phyloP scores from a whole-genome alignment of 2,888 invertebrate species.

The Machimus atricapillus region DNA sequence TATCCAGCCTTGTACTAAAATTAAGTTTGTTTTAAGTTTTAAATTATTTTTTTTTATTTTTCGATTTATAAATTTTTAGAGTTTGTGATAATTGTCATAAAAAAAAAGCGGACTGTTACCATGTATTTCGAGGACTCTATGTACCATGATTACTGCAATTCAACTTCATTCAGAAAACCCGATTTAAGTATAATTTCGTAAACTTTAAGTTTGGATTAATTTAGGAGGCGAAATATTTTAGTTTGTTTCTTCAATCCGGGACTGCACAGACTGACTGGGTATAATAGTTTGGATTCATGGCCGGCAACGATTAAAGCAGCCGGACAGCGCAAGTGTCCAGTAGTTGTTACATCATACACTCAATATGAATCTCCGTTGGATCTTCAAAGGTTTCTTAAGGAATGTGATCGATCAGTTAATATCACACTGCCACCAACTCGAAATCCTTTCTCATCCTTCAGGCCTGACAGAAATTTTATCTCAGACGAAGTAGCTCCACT shows the following conservation, averaged over 20 bases:
- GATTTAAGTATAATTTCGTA: conserved; percentile 63
- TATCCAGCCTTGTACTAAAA: conserved; percentile 66
- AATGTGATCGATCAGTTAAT: conserved; percentile 63
- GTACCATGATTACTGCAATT: conserved; percentile 64
- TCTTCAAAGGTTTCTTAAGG: conserved; percentile 66
- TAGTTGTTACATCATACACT: conserved; percentile 74
- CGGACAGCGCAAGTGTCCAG: conserved; percentile 66
- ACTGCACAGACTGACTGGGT: conserved; percentile 72
- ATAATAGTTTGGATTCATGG: conserved; percentile 72
- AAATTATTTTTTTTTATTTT: not conserved
- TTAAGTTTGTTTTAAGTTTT: conserved; percentile 60
- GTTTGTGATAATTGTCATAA: conserved; percentile 65
- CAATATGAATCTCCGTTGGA: conserved; percentile 72
- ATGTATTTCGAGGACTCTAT: conserved; percentile 64
- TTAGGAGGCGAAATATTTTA: conserved; percentile 53
- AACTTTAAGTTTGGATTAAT: not conserved
- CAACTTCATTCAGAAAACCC: conserved; percentile 63
- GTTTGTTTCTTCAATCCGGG: conserved; percentile 78
- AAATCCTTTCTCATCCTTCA: conserved; percentile 73
- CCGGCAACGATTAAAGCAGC: conserved; percentile 69
- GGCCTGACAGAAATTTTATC: conserved; percentile 78
- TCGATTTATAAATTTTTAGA: conserved; percentile 56
- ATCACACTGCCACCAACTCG: conserved; percentile 66
- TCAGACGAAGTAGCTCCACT: conserved; percentile 75
- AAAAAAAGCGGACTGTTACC: conserved; percentile 63